These are phyloP conservation scores for Lethenteron reissneri DNA, from an alignment of 2,113 vertebrate species.

Conservation along the genomic window DNA sequence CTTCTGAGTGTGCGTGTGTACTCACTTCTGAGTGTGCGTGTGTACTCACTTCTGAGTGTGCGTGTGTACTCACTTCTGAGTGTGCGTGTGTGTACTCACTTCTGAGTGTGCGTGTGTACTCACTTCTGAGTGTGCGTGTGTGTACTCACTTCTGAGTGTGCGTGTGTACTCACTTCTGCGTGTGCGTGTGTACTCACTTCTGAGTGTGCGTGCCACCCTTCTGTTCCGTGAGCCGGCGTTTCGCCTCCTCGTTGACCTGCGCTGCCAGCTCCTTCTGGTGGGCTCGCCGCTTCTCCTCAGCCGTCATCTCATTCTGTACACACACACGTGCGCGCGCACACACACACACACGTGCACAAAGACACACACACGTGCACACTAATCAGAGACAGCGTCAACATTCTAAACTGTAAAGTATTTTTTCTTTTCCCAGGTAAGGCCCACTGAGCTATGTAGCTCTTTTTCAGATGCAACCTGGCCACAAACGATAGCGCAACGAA, in stretches of 20 bases:
- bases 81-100: too few relatives aligned
- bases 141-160: not conserved
- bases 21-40: not conserved
- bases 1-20: constrained; percentile 30
- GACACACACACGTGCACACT: too few relatives aligned
- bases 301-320: constrained; percentile 64
- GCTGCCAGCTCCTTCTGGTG: constrained; percentile 68
- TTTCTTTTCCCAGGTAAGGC: too few relatives aligned
- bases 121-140: not conserved
- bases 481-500: too few relatives aligned
- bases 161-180: not conserved
- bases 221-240: constrained; percentile 51
- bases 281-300: constrained; percentile 65
- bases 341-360: too few relatives aligned
- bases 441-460: too few relatives aligned
- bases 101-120: not conserved
- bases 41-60: not conserved
- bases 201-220: constrained; percentile 61
- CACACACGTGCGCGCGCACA: not conserved
- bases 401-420: too few relatives aligned
- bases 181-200: not conserved
- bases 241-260: constrained; percentile 68
- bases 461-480: too few relatives aligned
- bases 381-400: too few relatives aligned
- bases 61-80: constrained; percentile 41